Percentiles rank a stretch among this genome's conserved stretches.
These are phyloP conservation scores for Choristoneura fumiferana DNA, from an alignment of 1,140 invertebrate species.

Conservation along the genomic window DNA sequence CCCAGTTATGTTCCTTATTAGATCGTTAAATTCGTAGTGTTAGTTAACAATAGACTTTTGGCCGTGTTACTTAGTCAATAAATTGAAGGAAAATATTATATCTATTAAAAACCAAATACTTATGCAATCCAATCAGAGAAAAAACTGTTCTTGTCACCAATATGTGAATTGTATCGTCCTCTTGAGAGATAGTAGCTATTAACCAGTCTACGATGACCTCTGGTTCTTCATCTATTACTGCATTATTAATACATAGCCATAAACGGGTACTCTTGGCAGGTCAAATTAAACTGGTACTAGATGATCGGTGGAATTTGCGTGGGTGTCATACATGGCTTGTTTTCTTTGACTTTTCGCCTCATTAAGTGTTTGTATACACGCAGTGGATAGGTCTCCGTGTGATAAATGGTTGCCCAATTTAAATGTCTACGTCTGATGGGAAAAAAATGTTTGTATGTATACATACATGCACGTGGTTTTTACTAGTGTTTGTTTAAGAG, in stretches of 20 bases:
- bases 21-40: too few relatives aligned
- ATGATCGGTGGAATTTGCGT: slow-evolving; percentile 42
- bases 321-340: slow-evolving; percentile 48
- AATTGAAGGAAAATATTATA: too few relatives aligned
- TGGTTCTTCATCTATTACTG: background rate
- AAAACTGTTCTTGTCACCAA: slow-evolving; percentile 8
- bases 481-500: slow-evolving; percentile 26
- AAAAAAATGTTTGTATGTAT: slow-evolving; percentile 54
- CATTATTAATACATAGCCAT: background rate
- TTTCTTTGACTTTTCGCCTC: slow-evolving; percentile 63
- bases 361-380: slow-evolving; percentile 66
- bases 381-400: slow-evolving; percentile 42
- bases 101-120: background rate
- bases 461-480: slow-evolving; percentile 35
- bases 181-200: background rate
- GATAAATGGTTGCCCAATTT: slow-evolving; percentile 56
- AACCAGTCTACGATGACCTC: background rate
- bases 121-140: slow-evolving; percentile 8
- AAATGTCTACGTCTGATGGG: slow-evolving; percentile 48
- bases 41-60: too few relatives aligned
- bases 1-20: too few relatives aligned
- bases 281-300: background rate
- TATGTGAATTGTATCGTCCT: slow-evolving; percentile 16
- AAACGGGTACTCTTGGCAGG: background rate
- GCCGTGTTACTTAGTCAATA: too few relatives aligned